Evolutionary conservation across 64 coral and sea anemone genomes (phyloP).

Genomic region (Astreopora myriophthalma): DNA sequence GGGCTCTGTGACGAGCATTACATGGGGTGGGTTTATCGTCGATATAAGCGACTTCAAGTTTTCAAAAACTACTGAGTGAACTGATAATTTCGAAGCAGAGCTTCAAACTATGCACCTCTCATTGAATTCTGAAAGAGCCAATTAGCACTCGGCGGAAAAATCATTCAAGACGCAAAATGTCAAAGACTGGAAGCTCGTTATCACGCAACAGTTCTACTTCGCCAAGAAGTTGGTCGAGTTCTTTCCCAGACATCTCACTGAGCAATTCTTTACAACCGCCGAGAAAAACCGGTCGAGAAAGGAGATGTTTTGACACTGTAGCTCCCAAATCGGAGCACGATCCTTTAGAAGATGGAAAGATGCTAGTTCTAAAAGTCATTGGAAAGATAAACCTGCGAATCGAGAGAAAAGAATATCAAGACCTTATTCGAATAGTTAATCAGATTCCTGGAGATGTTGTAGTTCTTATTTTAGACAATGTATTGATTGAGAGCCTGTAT

Average conservation of each 20-base stretch:
- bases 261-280: neutral
- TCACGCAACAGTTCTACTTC: neutral
- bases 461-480: constrained; percentile 73
- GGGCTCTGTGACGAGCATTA: neutral
- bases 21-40: neutral
- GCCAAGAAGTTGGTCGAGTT: neutral
- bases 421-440: constrained; percentile 76
- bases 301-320: constrained; percentile 19
- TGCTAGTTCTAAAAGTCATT: constrained; percentile 89
- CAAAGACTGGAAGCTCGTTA: neutral
- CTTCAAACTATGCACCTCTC: neutral
- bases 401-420: constrained; percentile 84
- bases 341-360: constrained; percentile 65
- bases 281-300: neutral
- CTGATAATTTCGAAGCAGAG: neutral
- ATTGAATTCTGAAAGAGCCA: neutral
- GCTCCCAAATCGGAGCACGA: constrained; percentile 28
- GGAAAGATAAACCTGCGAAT: constrained; percentile 92
- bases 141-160: neutral
- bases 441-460: constrained; percentile 92
- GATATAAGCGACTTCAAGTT: neutral
- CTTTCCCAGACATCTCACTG: neutral
- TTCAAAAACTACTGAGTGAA: neutral
- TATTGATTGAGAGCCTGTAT: constrained; percentile 75
- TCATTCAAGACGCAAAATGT: neutral